Evolutionary conservation across 2,888 invertebrate species (phyloP).

Genomic region (Calliopum simillimum): DNA sequence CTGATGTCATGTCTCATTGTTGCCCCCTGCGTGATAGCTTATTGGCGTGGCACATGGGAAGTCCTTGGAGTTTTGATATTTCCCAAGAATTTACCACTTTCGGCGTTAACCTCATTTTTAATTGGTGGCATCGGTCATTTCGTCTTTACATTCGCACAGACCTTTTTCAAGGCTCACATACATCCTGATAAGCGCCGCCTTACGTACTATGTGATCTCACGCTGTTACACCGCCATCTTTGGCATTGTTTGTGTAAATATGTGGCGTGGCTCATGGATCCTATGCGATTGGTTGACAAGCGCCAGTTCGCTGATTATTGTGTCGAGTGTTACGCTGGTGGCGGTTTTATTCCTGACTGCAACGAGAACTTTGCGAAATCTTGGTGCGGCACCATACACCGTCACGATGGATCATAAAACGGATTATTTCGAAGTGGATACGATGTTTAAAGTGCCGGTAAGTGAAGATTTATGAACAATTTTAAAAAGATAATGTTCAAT

Average conservation of each 20-base stretch:
- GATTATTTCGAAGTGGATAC: conserved; percentile 88
- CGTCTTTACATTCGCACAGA: conserved; percentile 77
- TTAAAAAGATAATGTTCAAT: too few relatives aligned
- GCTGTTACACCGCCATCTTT: conserved; percentile 80
- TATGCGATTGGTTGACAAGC: conserved; percentile 78
- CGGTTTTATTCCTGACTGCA: conserved; percentile 76
- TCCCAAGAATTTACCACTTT: conserved; percentile 72
- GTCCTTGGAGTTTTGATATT: conserved; percentile 80
- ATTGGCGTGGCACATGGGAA: conserved; percentile 90
- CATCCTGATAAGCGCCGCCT: conserved; percentile 78
- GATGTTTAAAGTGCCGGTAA: conserved; percentile 85
- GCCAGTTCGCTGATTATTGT: conserved; percentile 69
- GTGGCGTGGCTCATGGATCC: conserved; percentile 86
- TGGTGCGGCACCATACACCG: conserved; percentile 83
- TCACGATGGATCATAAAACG: conserved; percentile 79
- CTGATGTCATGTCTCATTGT: conserved; percentile 79
- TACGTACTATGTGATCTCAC: conserved; percentile 77
- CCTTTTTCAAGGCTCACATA: conserved; percentile 71
- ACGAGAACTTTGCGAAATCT: conserved; percentile 82
- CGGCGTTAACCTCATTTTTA: conserved; percentile 76
- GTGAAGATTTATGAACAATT: too few relatives aligned
- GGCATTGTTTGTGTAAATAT: conserved; percentile 87
- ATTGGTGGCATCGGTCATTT: conserved; percentile 80
- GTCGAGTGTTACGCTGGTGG: conserved; percentile 74
- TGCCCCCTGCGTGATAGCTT: conserved; percentile 84